Evolutionary conservation across 2,888 invertebrate species (phyloP), one percentile per base, ranked within the genome.

Genomic region (Anagyrus pseudococci): DNA sequence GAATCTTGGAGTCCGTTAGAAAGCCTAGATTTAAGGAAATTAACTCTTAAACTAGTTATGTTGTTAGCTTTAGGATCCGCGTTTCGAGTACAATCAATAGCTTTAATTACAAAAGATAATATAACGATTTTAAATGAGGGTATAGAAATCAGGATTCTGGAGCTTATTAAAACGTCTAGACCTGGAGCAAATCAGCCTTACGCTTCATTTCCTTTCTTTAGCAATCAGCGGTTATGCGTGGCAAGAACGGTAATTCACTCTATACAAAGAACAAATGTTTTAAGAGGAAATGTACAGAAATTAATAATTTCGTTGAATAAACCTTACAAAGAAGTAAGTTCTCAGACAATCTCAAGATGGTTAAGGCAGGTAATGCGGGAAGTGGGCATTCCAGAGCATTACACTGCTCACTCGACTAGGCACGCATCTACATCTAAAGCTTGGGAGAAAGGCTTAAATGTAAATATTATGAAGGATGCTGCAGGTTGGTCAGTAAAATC

Each of bases 351-450:
- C 2, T 47, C 47, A 6, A 33, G 62, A 6, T 62, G 52, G 62
- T 50, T 66, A 33, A 23, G 52, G 40, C 23, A 22, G 1, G 33
- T 59, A 3, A 43, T 66, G 19, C 40, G 19, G 0, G 37, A 49
- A 22, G 33, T 56, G 10, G 56, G 56, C 15, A 19, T 66, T 4
- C n/a, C 23, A 17, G 41, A 37, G 4, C 2, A 19, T 25, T 49
- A 52, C 23, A 37, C 47, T n/a, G 40, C 46, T 22, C 58, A 61
- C 15, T 60, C 33, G n/a, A 61, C 57, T 15, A 46, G 57, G 2
- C 53, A 64, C 22, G 60, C 58, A 20, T 40, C 57, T 6, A 64
- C 60, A 4, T 64, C 58, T 13, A 10, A 20, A 19, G 61, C 64
- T 3, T 26, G 47, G 10, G 17, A 7, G 13, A 44, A 43, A 13